Percentiles rank a stretch among this genome's conserved stretches.
Conservation (phyloP, 2,113 vertebrate species). For the Gallinago undulata region DNA sequence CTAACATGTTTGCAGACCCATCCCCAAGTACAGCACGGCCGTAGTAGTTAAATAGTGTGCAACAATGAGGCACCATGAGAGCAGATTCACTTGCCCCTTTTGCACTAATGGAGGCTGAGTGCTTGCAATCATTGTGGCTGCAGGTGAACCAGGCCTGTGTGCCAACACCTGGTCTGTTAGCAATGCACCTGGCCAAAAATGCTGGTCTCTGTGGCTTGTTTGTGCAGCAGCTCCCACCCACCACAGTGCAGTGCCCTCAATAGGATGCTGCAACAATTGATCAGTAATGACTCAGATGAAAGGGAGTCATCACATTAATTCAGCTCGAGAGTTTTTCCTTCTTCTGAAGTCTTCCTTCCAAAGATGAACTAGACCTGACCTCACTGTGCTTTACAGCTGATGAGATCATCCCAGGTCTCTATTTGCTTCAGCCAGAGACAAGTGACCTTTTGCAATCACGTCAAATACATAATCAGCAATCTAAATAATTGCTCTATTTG, state of each 20-base stretch:
- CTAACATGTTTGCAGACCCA: neutral
- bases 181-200: fast-evolving
- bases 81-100: neutral
- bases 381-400: constrained; percentile 5
- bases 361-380: constrained; percentile 2
- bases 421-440: neutral
- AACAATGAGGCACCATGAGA: fast-evolving
- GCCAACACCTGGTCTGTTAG: neutral
- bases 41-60: fast-evolving
- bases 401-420: constrained; percentile 49
- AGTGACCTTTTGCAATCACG: neutral
- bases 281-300: constrained; percentile 2
- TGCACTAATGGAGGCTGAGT: neutral
- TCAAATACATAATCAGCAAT: constrained; percentile 30
- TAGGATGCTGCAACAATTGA: neutral
- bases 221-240: neutral
- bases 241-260: neutral
- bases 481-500: constrained; percentile 51
- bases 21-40: neutral
- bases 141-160: neutral
- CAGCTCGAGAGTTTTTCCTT: neutral
- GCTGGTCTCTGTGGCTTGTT: neutral
- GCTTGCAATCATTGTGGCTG: neutral
- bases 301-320: neutral
- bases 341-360: neutral